Percentiles rank a stretch among this genome's conserved stretches.
Evolutionary conservation across 2,113 vertebrate species (phyloP).

Genomic region (Pristiophorus japonicus): DNA sequence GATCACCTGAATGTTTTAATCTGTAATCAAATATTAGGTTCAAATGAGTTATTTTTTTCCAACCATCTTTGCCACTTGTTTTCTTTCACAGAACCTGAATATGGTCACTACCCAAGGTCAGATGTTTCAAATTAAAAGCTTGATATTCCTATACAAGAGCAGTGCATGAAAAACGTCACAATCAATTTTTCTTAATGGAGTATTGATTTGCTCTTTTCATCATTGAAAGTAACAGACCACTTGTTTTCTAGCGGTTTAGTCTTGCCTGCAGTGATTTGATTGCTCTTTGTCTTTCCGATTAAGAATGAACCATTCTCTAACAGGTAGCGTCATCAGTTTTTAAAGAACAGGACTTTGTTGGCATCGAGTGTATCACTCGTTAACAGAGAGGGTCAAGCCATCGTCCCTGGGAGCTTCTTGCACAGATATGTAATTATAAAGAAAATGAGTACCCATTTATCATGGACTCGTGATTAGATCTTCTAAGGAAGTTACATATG

Average conservation of each 20-base stretch:
- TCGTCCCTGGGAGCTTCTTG: neutral
- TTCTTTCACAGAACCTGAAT: neutral
- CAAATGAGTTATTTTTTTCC: neutral
- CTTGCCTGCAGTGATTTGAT: neutral
- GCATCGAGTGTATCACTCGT: neutral
- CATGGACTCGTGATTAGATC: neutral
- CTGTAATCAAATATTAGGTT: neutral
- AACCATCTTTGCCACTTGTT: neutral
- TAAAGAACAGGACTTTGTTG: neutral
- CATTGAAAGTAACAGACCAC: neutral
- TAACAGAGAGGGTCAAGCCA: neutral
- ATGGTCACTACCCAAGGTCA: neutral
- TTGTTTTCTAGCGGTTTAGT: neutral
- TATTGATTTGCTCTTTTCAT: neutral
- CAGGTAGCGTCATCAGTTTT: neutral
- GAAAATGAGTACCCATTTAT: neutral
- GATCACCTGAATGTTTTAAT: neutral
- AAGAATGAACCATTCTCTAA: neutral
- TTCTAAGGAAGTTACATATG: neutral
- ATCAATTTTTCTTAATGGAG: neutral
- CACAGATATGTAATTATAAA: neutral
- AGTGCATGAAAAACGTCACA: neutral
- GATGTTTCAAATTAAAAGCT: neutral
- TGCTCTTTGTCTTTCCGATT: neutral
- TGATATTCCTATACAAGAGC: neutral